phyloP scores from a whole-genome alignment of 2,113 vertebrate species.

The Hiodon alosoides region DNA sequence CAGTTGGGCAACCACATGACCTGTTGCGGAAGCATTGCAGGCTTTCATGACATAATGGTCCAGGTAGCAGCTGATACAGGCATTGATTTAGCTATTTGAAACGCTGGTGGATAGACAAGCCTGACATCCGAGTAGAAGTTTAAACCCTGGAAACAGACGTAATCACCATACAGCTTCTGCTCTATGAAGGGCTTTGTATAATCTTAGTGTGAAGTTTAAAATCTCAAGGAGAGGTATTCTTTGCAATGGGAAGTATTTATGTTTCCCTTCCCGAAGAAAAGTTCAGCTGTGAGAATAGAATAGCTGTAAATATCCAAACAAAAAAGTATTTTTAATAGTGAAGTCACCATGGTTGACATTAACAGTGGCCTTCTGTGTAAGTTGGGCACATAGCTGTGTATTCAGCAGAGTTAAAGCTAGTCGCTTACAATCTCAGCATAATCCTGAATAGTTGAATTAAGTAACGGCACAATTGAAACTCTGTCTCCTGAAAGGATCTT shows the following conservation, averaged over 20 bases:
- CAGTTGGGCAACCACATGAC: background rate
- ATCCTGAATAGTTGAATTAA: slow-evolving; percentile 31
- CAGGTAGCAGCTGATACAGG: background rate
- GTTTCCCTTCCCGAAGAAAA: background rate
- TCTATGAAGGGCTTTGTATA: slow-evolving; percentile 37
- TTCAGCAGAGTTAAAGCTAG: slow-evolving; percentile 21
- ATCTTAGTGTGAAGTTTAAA: slow-evolving; percentile 37
- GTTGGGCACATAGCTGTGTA: too few species aligned
- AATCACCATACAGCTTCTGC: slow-evolving; percentile 31
- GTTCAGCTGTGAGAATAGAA: background rate
- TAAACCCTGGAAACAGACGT: slow-evolving; percentile 29
- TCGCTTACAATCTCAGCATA: slow-evolving; percentile 24
- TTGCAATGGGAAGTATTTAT: background rate
- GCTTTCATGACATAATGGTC: background rate
- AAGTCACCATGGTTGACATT: too few species aligned
- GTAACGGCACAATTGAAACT: slow-evolving; percentile 15
- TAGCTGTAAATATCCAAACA: background rate
- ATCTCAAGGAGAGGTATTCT: slow-evolving; percentile 14
- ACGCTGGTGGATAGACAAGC: slow-evolving; percentile 1
- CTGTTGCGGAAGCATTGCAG: background rate
- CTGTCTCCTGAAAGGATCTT: slow-evolving; percentile 28
- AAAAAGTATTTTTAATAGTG: slow-evolving; percentile 5
- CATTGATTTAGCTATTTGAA: background rate
- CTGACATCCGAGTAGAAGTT: slow-evolving; percentile 12
- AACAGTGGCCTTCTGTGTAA: too few species aligned